Conservation (phyloP, 1,140 invertebrate genomes). For the Saccostrea echinata region DNA sequence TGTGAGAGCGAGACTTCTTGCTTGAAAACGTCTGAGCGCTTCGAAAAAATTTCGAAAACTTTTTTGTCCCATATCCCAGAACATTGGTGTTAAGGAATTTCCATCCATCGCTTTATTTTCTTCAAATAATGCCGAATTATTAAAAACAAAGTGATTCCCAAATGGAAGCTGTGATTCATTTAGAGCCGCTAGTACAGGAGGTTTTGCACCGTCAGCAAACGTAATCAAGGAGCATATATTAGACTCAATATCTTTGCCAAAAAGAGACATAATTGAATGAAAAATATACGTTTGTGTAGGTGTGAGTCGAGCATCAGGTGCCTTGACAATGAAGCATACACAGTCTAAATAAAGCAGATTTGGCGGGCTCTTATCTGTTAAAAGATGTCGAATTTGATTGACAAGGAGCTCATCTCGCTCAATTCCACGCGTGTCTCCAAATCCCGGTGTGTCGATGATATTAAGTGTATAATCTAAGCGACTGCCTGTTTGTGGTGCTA, state of each 20-base stretch:
- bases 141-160: slow-evolving; percentile 56
- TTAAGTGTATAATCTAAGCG: slow-evolving; percentile 45
- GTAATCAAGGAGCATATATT: slow-evolving; percentile 66
- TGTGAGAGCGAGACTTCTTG: slow-evolving; percentile 59
- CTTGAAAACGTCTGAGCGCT: slow-evolving; percentile 34
- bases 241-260: slow-evolving; percentile 65
- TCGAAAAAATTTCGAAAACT: slow-evolving; percentile 57
- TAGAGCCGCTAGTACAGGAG: slow-evolving; percentile 57
- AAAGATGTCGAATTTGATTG: slow-evolving; percentile 60
- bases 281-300: slow-evolving; percentile 64
- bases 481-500: slow-evolving; percentile 39
- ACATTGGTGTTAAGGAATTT: slow-evolving; percentile 48
- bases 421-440: slow-evolving; percentile 56
- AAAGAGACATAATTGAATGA: slow-evolving; percentile 64
- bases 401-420: slow-evolving; percentile 58
- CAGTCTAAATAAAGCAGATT: slow-evolving; percentile 64
- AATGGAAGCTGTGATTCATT: slow-evolving; percentile 56
- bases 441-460: slow-evolving; percentile 59
- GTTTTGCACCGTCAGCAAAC: slow-evolving; percentile 63
- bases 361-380: slow-evolving; percentile 22
- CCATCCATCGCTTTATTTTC: slow-evolving; percentile 1
- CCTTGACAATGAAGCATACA: slow-evolving; percentile 57
- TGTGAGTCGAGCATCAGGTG: slow-evolving; percentile 58
- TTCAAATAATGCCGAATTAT: slow-evolving; percentile 57
- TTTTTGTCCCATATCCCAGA: slow-evolving; percentile 61